Base-by-base conservation (phyloP, 2,113 vertebrate genomes). In the Aphyosemion australe region DNA sequence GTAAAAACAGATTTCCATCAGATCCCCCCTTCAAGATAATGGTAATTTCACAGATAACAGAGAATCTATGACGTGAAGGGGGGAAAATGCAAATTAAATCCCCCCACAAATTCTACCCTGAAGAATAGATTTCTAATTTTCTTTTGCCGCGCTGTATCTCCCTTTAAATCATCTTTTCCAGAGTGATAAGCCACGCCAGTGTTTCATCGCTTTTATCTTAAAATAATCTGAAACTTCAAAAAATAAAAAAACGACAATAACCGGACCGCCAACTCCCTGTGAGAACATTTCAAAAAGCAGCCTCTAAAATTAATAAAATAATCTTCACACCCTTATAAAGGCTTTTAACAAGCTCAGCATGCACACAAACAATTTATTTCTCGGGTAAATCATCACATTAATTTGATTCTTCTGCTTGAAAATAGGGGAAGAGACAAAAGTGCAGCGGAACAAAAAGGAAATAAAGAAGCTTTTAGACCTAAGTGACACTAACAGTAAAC, bases 41-140 rank as follows among this genome's bases (percentile, higher is more conserved):
- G 65, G 79, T 89, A 88, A 90, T 87, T 90, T 87, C 82, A 87
- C 74, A 92, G 88, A 89, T 90, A 90, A 89, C 84, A 84, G 75
- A 70, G 74, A 83, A 88, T 88, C 69, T 84, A 72, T 80, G 85
- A 90, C 78, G 72, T 87, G 70, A 51, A 84, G 65, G 78, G 26
- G 26, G 5, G 26, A 37, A 85, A 90, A 91, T 90, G 90, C 85
- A 84, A 91, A 93, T 91, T 79, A 89, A 85, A 87, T 73, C 77
- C 77, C 76, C 63, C 58, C 62, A 49, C 58, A 78, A 80, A 84
- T 82, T 86, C 77, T 87, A 83, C 85, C 88, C 90, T 51, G 78
- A 88, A 90, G 90, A 91, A 87, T 62, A 79, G 83, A 84, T 83
- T 87, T 81, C 76, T 86, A 81, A 90, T 88, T 87, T 86, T 78